Base-by-base conservation (phyloP, 1,140 invertebrate species). In the Batillaria attramentaria region DNA sequence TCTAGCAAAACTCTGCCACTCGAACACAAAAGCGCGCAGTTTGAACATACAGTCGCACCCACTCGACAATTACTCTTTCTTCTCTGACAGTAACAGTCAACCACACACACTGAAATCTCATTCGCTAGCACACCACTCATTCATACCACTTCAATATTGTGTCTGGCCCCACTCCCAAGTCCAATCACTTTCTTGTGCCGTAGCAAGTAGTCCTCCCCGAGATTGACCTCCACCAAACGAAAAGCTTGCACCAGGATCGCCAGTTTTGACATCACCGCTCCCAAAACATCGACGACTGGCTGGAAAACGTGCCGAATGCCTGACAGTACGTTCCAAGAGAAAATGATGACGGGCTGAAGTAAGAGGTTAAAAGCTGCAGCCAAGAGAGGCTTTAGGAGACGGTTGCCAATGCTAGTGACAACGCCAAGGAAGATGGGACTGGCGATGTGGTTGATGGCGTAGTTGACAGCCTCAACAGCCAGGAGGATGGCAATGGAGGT, bases 271-370 rank as follows among this genome's bases (percentile, higher is more conserved):
- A 54, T 54, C 24, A 78, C 35, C 0, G 33, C 41, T 13, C 54
- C 66, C 0, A 78, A 33, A 70, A 78, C n/a, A 18, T 78, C 76
- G 16, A 70, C 46, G 65, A 69, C 3, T 4, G 76, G 76, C 50
- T 69, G 46, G 16, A 35, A 39, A 24, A 69, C 42, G n/a, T 70
- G 66, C 28, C 66, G 35, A 3, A 70, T 5, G 10, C 65, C 76
- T 37, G 66, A 70, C 66, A 78, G 37, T 13, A 78, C 43, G 37
- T 78, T 78, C 76, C 76, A 70, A 18, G 37, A 35, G 39, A 78
- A 78, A 24, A 78, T 72, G 50, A 70, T 20, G 8, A 72, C 6
- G 0, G 76, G 76, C 46, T 78, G 76, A 42, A 78, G 18, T 16
- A 70, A 5, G 16, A 78, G 20, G 76, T 66, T 78, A 46, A 78